These are phyloP conservation scores for Cyclophora punctaria DNA, from an alignment of 2,888 invertebrate genomes.

Conservation along the genomic window DNA sequence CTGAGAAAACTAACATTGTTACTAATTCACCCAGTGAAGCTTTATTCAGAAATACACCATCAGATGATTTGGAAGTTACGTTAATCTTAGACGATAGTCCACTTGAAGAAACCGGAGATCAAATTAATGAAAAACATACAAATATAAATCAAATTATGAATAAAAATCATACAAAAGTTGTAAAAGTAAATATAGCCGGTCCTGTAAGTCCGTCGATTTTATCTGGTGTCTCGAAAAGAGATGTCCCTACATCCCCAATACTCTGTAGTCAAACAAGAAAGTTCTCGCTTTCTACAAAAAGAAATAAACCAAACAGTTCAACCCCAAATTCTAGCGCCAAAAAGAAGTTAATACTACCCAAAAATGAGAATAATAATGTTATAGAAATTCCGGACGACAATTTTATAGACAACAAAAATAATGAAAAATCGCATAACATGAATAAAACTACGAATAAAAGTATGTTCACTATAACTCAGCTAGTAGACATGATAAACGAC, in stretches of 20 bases:
- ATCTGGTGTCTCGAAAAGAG: constrained; percentile 35
- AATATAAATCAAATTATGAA: background rate
- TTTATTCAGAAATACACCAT: too few species aligned
- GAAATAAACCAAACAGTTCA: constrained; percentile 27
- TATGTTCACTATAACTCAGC: constrained; percentile 63
- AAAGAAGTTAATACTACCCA: constrained; percentile 30
- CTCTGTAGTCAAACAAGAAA: constrained; percentile 45
- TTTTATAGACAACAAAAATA: constrained; percentile 1
- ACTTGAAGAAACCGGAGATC: too few species aligned
- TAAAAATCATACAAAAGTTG: background rate
- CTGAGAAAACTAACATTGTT: too few species aligned
- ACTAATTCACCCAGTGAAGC: too few species aligned
- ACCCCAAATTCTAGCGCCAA: constrained; percentile 29
- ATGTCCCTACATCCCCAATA: constrained; percentile 47
- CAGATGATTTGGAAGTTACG: too few species aligned
- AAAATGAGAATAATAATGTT: constrained; percentile 18
- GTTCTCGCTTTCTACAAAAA: constrained; percentile 39
- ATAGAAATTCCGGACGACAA: constrained; percentile 9
- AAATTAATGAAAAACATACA: background rate
- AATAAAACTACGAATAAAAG: constrained; percentile 44
- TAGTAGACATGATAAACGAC: constrained; percentile 58
- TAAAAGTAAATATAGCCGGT: constrained; percentile 14
- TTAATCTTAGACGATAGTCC: too few species aligned
- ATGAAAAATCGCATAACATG: constrained; percentile 18
- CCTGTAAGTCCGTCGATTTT: constrained; percentile 56